Conservation (phyloP, 1,140 invertebrate genomes). For the Drosophila bifasciata region DNA sequence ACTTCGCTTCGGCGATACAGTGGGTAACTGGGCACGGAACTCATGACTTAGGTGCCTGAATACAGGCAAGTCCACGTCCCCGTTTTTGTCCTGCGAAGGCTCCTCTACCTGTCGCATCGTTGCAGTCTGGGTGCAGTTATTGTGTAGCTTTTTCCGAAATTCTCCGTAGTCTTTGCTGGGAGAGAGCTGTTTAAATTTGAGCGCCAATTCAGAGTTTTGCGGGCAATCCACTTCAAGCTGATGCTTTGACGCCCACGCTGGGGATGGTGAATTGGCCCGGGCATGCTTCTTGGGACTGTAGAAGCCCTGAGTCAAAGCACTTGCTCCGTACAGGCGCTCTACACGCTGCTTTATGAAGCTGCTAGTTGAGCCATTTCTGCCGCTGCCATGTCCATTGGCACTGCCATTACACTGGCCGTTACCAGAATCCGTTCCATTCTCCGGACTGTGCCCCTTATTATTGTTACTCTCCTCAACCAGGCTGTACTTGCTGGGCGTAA, state of each 20-base stretch:
- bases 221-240: conserved; percentile 27
- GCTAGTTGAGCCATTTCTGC: conserved; percentile 24
- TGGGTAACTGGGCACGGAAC: conserved; percentile 92
- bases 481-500: conserved; percentile 34
- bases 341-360: conserved; percentile 95
- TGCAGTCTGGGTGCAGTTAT: conserved; percentile 78
- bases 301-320: conserved; percentile 92
- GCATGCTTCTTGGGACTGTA: conserved; percentile 87
- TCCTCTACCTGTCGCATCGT: conserved; percentile 20
- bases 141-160: conserved; percentile 84
- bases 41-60: conserved; percentile 92
- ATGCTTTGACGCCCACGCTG: not conserved
- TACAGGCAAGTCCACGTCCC: conserved; percentile 87
- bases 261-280: conserved; percentile 19
- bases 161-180: conserved; percentile 83
- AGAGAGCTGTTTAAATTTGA: conserved; percentile 76
- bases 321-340: conserved; percentile 93
- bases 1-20: conserved; percentile 86
- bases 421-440: conserved; percentile 30
- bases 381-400: conserved; percentile 5
- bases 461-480: conserved; percentile 31
- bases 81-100: conserved; percentile 18
- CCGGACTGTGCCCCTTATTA: conserved; percentile 24
- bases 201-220: conserved; percentile 62
- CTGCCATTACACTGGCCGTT: conserved; percentile 26